phyloP scores from a whole-genome alignment of 2,113 vertebrate species.

The Bubo scandiacus region DNA sequence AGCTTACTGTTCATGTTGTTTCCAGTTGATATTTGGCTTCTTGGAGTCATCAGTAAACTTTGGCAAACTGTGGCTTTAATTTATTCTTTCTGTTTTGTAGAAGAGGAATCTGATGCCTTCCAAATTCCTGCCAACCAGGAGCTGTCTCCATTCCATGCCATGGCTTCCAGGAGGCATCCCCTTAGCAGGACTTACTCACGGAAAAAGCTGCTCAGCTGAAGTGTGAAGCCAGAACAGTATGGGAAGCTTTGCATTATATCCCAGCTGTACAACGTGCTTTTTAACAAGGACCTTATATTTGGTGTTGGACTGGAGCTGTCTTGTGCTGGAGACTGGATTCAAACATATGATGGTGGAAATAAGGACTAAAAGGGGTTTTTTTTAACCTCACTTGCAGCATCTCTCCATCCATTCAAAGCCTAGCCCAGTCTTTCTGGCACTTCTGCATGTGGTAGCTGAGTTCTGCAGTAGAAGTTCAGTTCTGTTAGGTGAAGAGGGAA shows the following conservation, averaged over 20 bases:
- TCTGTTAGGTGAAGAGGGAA: neutral
- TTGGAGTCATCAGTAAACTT: neutral
- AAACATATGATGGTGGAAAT: neutral
- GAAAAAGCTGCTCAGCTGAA: slow-evolving; percentile 83
- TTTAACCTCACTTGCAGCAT: neutral
- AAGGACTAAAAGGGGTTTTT: neutral
- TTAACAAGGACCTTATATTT: neutral
- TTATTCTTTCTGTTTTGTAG: neutral
- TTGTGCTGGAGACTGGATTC: neutral
- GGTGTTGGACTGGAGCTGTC: neutral
- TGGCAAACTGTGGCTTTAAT: neutral
- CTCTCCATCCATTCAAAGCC: neutral
- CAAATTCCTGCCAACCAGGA: slow-evolving; percentile 29
- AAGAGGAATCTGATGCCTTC: slow-evolving; percentile 7
- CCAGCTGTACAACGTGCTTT: neutral
- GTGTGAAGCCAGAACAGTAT: neutral
- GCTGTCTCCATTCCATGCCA: slow-evolving; percentile 72
- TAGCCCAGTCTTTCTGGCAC: neutral
- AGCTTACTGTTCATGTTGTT: neutral
- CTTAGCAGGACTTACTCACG: slow-evolving; percentile 80
- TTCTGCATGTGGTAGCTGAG: neutral
- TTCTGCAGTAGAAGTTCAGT: neutral
- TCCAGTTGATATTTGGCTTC: neutral
- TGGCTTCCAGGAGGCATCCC: slow-evolving; percentile 31
- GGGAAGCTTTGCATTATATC: neutral